Base-by-base conservation (phyloP, 2,888 invertebrate species). In the Copidosoma aretas region DNA sequence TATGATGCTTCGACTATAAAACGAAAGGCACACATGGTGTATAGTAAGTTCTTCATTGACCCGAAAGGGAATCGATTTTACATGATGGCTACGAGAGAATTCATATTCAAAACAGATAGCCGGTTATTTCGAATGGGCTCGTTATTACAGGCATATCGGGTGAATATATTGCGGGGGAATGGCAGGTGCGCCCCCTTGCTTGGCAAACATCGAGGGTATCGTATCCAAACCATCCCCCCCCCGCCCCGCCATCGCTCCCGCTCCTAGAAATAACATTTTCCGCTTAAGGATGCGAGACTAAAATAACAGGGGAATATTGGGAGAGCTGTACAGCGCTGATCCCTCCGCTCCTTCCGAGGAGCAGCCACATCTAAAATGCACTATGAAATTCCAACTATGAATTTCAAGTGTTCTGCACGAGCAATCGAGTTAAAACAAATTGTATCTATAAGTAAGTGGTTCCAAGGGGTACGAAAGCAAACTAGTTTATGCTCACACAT, bases 211-310 rank as follows among this genome's bases (percentile, higher is more conserved):
- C 41, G 58, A 8, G 32, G 41, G 41, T 58, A 58, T 58, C 58
- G 41, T 22, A 21, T 46, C 43, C 19, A 59, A 53, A 53, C 15
- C n/a, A 21, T 8, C 25, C 24, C 19, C 53, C 32, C 8, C 32
- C 21, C 5, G 17, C 39, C n/a, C 22, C 53, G n/a, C n/a, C 53
- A 65, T 65, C 64, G 39, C 32, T 32, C 32, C 21, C 5, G 17
- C 39, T 21, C 22, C 53, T 24, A 64, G 46, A 69, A 69, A 69
- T 65, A 69, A 69, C 60, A 68, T 54, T 21, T 56, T 39, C 64
- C 63, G 32, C 39, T 68, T 43, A 59, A 59, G 67, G 52, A 21
- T 59, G 46, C 32, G 63, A 51, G 60, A 59, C 63, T 65, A 22
- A 61, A 69, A 65, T 65, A 69, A 65, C 64, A 65, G 58, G 24